Percentiles rank a stretch among this genome's conserved stretches.
phyloP scores from a whole-genome alignment of 2,113 vertebrate genomes.

The Electrona antarctica region DNA sequence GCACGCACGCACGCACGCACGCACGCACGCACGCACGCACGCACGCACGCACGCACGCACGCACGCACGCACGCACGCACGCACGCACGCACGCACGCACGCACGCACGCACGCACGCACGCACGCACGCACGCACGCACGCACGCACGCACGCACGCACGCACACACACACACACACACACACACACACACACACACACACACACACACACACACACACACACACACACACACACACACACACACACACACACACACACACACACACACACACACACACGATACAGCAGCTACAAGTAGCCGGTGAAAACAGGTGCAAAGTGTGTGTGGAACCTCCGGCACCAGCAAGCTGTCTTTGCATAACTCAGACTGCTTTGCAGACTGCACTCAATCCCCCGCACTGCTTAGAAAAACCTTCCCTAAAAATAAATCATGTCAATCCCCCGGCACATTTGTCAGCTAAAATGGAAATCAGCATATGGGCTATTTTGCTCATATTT shows the following conservation, averaged over 20 bases:
- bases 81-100: background rate
- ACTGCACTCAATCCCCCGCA: background rate
- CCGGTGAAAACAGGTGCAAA: background rate
- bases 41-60: background rate
- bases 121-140: too few relatives aligned
- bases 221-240: background rate
- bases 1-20: background rate
- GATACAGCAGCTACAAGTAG: background rate
- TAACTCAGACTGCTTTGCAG: background rate
- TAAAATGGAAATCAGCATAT: too few relatives aligned
- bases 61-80: background rate
- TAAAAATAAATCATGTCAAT: too few relatives aligned
- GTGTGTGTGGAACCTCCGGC: background rate
- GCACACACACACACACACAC: background rate
- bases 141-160: background rate
- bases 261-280: background rate
- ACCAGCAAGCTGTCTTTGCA: background rate
- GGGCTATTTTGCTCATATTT: too few relatives aligned
- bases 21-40: background rate
- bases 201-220: background rate
- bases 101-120: too few relatives aligned
- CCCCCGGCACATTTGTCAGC: too few relatives aligned
- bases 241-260: background rate
- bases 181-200: background rate
- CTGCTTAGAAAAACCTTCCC: background rate